Percentiles rank a stretch among this genome's conserved stretches.
phyloP scores from a whole-genome alignment of 2,113 vertebrate species.

The Girardinichthys multiradiatus region DNA sequence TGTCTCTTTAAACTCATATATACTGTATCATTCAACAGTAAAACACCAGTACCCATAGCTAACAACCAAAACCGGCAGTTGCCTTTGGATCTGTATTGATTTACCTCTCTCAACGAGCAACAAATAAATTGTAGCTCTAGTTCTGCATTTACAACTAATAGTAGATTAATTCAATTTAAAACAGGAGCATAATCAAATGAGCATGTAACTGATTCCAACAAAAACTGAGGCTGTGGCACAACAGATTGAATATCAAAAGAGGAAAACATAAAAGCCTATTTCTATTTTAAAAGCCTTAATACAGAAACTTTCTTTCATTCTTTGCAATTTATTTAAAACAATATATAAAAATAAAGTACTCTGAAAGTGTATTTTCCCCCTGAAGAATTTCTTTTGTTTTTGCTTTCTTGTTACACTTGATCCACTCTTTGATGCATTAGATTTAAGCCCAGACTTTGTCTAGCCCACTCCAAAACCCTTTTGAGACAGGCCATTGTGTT shows the following conservation, averaged over 20 bases:
- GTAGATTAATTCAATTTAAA: background rate
- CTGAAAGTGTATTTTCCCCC: background rate
- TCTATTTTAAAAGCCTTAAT: background rate
- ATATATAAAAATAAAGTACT: background rate
- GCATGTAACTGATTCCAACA: background rate
- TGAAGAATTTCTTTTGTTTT: no score
- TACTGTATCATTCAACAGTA: conserved; percentile 51
- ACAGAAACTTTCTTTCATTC: background rate
- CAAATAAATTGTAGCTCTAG: background rate
- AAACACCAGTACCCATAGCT: conserved; percentile 7
- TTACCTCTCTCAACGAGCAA: background rate
- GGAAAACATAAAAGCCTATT: background rate
- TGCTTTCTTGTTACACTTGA: no score
- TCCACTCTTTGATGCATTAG: no score
- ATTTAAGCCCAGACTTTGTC: no score
- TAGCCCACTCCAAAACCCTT: no score
- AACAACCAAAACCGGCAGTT: background rate
- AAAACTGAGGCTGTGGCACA: background rate
- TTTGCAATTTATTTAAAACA: background rate
- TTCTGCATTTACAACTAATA: background rate
- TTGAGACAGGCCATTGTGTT: no score
- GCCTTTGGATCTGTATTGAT: background rate
- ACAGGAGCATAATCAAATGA: background rate
- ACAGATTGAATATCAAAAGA: background rate
- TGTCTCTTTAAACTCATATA: conserved; percentile 12